phyloP scores from a whole-genome alignment of 1,140 invertebrate species.

The Samia ricini region DNA sequence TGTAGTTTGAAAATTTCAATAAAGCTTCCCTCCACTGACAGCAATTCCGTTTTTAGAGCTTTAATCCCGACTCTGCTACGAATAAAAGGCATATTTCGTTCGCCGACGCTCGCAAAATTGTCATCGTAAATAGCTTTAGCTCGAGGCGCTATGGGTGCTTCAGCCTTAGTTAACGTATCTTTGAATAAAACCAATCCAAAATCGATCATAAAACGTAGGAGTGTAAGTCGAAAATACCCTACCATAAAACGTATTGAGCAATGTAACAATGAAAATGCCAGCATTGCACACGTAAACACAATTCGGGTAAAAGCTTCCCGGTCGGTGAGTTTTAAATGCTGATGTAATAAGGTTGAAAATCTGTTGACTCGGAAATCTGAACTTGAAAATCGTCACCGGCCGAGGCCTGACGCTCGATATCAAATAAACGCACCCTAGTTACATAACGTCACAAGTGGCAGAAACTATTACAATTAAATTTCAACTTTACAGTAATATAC shows the following conservation, averaged over 20 bases:
- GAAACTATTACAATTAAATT: constrained; percentile 23
- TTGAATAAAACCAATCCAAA: neutral
- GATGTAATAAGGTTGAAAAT: constrained; percentile 64
- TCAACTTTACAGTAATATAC: constrained; percentile 31
- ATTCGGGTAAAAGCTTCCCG: constrained; percentile 48
- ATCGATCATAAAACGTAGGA: constrained; percentile 20
- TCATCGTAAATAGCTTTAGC: constrained; percentile 76
- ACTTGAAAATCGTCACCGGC: constrained; percentile 74
- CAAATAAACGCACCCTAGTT: constrained; percentile 65
- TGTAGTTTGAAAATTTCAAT: constrained; percentile 63
- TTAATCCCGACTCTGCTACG: constrained; percentile 69
- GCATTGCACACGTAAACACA: constrained; percentile 73
- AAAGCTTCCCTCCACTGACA: constrained; percentile 55
- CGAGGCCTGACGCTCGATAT: constrained; percentile 71
- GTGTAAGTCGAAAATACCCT: constrained; percentile 27
- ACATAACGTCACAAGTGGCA: constrained; percentile 55
- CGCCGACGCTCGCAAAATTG: constrained; percentile 71
- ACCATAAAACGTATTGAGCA: constrained; percentile 30
- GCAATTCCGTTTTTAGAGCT: constrained; percentile 72
- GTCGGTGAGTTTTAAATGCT: constrained; percentile 50
- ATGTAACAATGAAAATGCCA: constrained; percentile 75
- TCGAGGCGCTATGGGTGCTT: constrained; percentile 35
- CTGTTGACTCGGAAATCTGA: constrained; percentile 66
- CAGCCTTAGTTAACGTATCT: constrained; percentile 42
- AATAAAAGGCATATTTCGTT: constrained; percentile 76